Percentiles rank a stretch among this genome's conserved stretches.
These are phyloP conservation scores for Enteromius treurensis DNA, from an alignment of 2,797 vertebrate species.

Conservation along the genomic window DNA sequence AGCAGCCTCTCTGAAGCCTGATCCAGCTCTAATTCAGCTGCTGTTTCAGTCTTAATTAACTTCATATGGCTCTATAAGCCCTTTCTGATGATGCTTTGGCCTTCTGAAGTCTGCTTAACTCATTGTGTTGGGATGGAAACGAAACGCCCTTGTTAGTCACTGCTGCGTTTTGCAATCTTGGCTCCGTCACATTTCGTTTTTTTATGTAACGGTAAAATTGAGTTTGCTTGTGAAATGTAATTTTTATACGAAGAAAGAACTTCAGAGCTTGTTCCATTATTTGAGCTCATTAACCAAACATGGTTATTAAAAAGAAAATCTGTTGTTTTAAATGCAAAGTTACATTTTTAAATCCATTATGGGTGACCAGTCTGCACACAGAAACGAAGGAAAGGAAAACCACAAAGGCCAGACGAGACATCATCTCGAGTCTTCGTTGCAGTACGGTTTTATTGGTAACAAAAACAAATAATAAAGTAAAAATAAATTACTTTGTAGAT, in stretches of 20 bases:
- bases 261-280: background rate
- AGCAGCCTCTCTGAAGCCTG: slow-evolving; percentile 55
- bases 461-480: slow-evolving; percentile 72
- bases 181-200: background rate
- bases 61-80: slow-evolving; percentile 56
- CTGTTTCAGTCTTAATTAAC: slow-evolving; percentile 56
- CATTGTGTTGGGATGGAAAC: slow-evolving; percentile 43
- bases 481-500: slow-evolving; percentile 77
- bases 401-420: slow-evolving; percentile 44
- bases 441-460: slow-evolving; percentile 81
- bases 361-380: slow-evolving; percentile 43
- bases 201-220: background rate
- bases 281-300: slow-evolving; percentile 1
- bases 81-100: slow-evolving; percentile 49
- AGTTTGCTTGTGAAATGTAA: background rate
- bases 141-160: slow-evolving; percentile 34
- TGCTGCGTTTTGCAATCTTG: background rate
- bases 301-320: background rate
- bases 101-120: slow-evolving; percentile 55
- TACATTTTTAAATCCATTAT: background rate
- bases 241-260: background rate
- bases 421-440: slow-evolving; percentile 58
- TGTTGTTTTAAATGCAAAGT: slow-evolving; percentile 5
- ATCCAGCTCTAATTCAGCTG: slow-evolving; percentile 55
- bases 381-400: slow-evolving; percentile 28